Evolutionary conservation across 2,888 invertebrate genomes (phyloP), one percentile per base, ranked within the genome.

Genomic region (Tetramorium bicarinatum): DNA sequence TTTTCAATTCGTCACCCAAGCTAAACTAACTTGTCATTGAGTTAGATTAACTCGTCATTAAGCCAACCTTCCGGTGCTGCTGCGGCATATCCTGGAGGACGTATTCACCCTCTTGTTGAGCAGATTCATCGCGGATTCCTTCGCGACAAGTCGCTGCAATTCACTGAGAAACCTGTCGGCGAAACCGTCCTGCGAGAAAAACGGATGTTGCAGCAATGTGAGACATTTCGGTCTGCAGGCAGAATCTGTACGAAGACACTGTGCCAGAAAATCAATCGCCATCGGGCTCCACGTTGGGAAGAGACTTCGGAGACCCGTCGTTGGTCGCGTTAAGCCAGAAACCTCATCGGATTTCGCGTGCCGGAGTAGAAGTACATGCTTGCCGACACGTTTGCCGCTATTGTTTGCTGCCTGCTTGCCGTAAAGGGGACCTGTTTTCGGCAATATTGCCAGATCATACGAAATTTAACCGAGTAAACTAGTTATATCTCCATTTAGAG

Each of bases 181-280:
- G 90, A 97, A 97, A 38, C 96, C 95, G 71, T 97, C 97, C 85
- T 96, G 96, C 2, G 95, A 95, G 93, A 97, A 97, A 91, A 97
- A 96, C 84, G 95, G 94, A 92, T 97, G 97, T 66, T 96, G 95
- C 11, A 97, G 94, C n/a, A 97, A 95, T 34, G 96, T 96, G 0
- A 96, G 95, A 34, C 97, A 96, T 0, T 96, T 95, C 0, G 97
- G 96, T 1, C 97, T 94, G 0, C 96, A 95, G 0, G 96, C 95
- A 0, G 97, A 97, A 93, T 97, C 97, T 94, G 97, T 96, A 83
- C 96, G 95, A 75, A 96, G 92, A 88, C 96, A 96, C 56, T 96
- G 96, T 0, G 96, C 95, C 2, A 96, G 94, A 83, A 97, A 95
- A 71, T 96, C 96, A 29, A 95, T 91, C 44, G 96, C 95, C 1